phyloP scores from a whole-genome alignment of 2,113 vertebrate genomes.

The Dipodomys merriami region DNA sequence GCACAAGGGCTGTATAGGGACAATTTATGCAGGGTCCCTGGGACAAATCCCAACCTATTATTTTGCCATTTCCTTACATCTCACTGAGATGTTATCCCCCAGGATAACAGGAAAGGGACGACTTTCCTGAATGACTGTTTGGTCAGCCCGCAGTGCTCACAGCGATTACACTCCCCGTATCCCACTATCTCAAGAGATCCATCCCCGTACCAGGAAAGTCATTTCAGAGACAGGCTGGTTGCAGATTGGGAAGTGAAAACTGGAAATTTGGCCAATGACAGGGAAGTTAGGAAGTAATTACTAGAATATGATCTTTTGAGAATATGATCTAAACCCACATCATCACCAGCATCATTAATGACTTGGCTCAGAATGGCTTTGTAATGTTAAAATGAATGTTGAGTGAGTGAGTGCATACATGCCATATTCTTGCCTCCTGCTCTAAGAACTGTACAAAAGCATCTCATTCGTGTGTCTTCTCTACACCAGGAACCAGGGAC shows the following conservation, averaged over 20 bases:
- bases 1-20: slow-evolving; percentile 5
- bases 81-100: too few relatives aligned
- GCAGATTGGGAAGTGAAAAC: not conserved
- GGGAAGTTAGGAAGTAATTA: not conserved
- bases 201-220: not conserved
- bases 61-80: slow-evolving; percentile 61
- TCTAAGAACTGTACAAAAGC: not conserved
- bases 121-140: slow-evolving; percentile 50
- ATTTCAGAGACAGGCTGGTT: not conserved
- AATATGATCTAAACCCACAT: not conserved
- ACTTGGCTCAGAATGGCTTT: not conserved
- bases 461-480: not conserved
- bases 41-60: not conserved
- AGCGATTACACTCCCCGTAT: too few relatives aligned
- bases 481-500: not conserved
- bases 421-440: slow-evolving; percentile 17
- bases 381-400: not conserved
- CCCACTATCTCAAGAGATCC: not conserved
- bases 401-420: not conserved
- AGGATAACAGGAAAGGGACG: slow-evolving; percentile 46
- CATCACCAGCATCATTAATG: not conserved
- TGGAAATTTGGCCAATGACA: slow-evolving; percentile 26
- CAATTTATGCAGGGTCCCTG: slow-evolving; percentile 53
- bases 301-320: not conserved
- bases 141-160: not conserved